Evolutionary conservation across 1,140 invertebrate genomes (phyloP).

Genomic region (Diorhabda carinulata): DNA sequence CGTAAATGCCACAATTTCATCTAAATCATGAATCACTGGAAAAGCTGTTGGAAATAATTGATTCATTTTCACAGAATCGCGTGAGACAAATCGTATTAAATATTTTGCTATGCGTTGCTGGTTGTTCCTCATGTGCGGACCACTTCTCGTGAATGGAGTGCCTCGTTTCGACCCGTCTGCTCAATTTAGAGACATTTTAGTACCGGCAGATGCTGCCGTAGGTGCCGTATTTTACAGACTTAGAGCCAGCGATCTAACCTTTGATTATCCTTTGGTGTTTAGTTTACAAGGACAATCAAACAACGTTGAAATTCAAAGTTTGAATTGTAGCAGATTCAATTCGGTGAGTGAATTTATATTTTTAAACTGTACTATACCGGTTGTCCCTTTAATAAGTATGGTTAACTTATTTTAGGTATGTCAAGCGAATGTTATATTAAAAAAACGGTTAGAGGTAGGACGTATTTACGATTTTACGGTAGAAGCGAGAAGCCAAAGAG

Average conservation of each 20-base stretch:
- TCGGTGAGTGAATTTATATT: slow-evolving; percentile 58
- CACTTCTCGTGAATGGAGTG: slow-evolving; percentile 44
- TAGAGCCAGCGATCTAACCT: slow-evolving; percentile 79
- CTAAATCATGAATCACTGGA: not conserved
- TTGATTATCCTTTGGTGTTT: slow-evolving; percentile 80
- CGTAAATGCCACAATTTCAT: no score
- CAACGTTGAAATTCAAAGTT: slow-evolving; percentile 69
- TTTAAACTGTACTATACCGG: not conserved
- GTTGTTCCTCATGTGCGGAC: slow-evolving; percentile 23
- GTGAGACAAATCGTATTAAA: slow-evolving; percentile 16
- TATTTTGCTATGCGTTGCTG: slow-evolving; percentile 24
- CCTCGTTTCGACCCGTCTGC: slow-evolving; percentile 78
- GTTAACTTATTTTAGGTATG: slow-evolving; percentile 53
- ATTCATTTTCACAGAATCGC: slow-evolving; percentile 18
- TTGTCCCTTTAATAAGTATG: no score
- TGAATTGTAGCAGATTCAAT: slow-evolving; percentile 77
- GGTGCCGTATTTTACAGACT: slow-evolving; percentile 81
- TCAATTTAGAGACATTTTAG: slow-evolving; percentile 71
- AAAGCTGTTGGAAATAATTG: slow-evolving; percentile 17
- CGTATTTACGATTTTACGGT: slow-evolving; percentile 78
- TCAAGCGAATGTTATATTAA: slow-evolving; percentile 77
- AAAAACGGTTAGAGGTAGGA: slow-evolving; percentile 66
- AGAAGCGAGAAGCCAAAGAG: slow-evolving; percentile 73
- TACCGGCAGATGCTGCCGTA: slow-evolving; percentile 75
- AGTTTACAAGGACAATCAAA: slow-evolving; percentile 65